Evolutionary conservation across 2,797 vertebrate genomes (phyloP), one percentile per base, ranked within the genome.

Genomic region (Muraenolepis orangiensis): DNA sequence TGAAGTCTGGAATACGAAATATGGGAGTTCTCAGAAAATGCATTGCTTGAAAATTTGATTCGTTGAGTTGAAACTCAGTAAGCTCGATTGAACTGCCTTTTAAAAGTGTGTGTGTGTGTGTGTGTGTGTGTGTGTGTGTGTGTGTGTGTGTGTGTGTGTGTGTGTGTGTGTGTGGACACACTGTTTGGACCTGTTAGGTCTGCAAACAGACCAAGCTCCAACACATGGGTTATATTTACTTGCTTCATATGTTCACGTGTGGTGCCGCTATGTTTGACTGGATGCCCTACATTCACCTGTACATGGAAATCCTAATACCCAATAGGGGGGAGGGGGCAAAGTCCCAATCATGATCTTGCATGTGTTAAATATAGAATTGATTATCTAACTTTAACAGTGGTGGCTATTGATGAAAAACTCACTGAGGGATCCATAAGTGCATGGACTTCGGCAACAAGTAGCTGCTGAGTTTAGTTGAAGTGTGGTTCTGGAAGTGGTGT

Each of bases 141-240:
- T 69, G 68, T 40, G 57, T 61, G 2, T 61, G 57, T 61, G 71
- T 75, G 28, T 68, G 1, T 29, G 66, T 69, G 67, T 30, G 30
- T 69, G 68, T 40, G 57, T 61, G 2, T 61, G 57, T 61, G 71
- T 30, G 66, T 23, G 30, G 70, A 69, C 66, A 38, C 16, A 29
- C 76, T 31, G 51, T 8, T 18, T 30, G 12, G 32, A 57, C 18
- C 51, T 77, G 73, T 29, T 10, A 70, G 71, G 42, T 77, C 71
- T 31, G 26, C 34, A 29, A 76, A 69, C 23, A 72, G 42, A 7
- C 28, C 72, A 66, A 26, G 30, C 46, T 38, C 32, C 26, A 28
- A 67, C 67, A 30, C 11, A 18, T 16, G 26, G 29, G 30, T 57
- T 46, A 31, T 66, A 66, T 71, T 74, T 51, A 46, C 68, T 61